Evolutionary conservation across 2,113 vertebrate genomes (phyloP).

Genomic region (Taxidea taxus): DNA sequence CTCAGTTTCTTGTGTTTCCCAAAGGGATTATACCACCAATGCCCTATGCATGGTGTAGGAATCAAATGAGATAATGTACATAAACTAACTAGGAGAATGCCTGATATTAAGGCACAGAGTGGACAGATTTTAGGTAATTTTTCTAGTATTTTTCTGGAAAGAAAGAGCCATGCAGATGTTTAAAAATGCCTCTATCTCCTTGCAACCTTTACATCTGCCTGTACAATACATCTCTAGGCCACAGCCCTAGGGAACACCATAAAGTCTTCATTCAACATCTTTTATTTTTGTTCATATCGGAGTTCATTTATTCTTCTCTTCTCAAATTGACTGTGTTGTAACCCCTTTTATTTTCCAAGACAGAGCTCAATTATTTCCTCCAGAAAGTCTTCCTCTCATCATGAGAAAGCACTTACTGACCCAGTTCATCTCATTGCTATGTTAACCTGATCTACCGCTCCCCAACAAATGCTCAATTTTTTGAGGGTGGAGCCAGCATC

Average conservation of each 20-base stretch:
- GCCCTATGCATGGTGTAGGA: not conserved
- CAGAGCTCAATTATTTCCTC: not conserved
- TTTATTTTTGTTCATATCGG: not conserved
- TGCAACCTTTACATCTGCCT: not conserved
- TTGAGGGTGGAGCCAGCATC: not conserved
- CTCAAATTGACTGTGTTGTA: not conserved
- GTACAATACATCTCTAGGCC: not conserved
- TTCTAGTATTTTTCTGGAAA: not conserved
- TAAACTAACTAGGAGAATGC: not conserved
- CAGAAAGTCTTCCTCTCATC: not conserved
- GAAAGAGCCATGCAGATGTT: not conserved
- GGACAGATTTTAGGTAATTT: not conserved
- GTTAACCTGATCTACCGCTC: not conserved
- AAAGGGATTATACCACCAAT: not conserved
- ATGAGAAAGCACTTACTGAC: not conserved
- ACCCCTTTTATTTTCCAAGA: not conserved
- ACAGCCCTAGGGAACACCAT: not conserved
- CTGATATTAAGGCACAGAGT: not conserved
- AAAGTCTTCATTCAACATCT: not conserved
- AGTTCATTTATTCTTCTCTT: not conserved
- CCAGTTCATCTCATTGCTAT: not conserved
- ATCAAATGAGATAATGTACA: not conserved
- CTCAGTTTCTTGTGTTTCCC: not conserved
- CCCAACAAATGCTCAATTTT: not conserved
- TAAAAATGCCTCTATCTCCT: not conserved